phyloP scores from a whole-genome alignment of 2,888 invertebrate genomes.

The Metallyticus violacea region DNA sequence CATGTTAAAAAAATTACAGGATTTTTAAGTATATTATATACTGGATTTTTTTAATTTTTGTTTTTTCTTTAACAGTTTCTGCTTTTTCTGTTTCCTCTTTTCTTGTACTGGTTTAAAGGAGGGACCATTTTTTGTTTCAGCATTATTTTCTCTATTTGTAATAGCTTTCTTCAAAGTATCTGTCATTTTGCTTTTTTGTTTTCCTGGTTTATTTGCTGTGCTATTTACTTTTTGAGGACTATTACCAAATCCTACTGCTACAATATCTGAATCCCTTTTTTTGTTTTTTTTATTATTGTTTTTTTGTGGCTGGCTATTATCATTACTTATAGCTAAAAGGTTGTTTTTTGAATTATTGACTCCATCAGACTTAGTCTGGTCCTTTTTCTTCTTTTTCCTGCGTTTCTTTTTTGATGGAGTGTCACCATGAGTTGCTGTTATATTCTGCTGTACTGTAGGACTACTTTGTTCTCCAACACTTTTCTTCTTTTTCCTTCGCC shows the following conservation, averaged over 20 bases:
- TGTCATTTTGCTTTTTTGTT: no score
- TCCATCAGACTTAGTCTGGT: neutral
- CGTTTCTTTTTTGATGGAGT: neutral
- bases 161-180: neutral
- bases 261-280: neutral
- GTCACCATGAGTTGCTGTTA: neutral
- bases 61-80: neutral
- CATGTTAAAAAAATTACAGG: no score
- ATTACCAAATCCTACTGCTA: neutral
- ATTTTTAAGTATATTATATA: no score
- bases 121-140: neutral
- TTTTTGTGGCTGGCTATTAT: neutral
- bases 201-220: neutral
- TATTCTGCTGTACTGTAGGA: neutral
- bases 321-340: neutral
- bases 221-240: neutral
- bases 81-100: neutral
- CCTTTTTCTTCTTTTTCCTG: neutral
- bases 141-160: no score
- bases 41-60: neutral
- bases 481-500: neutral
- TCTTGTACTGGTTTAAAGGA: neutral
- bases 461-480: neutral
- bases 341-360: neutral
- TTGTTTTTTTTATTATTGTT: neutral